phyloP scores from a whole-genome alignment of 1,140 invertebrate species.

The Hetaerina americana region DNA sequence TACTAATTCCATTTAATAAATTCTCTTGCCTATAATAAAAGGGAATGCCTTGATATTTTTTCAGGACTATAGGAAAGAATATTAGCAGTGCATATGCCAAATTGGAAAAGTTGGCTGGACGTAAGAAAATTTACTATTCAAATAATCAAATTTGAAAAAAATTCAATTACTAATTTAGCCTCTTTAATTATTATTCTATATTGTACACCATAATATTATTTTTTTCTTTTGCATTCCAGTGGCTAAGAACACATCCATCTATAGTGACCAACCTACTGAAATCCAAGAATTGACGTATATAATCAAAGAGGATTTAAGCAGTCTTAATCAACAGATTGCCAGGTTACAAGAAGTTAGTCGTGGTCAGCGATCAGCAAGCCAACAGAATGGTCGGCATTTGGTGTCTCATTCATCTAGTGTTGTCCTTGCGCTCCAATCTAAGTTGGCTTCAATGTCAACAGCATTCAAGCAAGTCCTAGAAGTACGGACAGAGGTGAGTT shows the following conservation, averaged over 20 bases:
- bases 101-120: slow-evolving; percentile 86
- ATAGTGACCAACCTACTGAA: slow-evolving; percentile 90
- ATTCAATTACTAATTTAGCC: neutral
- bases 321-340: slow-evolving; percentile 92
- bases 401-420: slow-evolving; percentile 93
- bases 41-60: too few species aligned
- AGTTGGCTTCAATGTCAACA: slow-evolving; percentile 90
- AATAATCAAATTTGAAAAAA: neutral
- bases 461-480: slow-evolving; percentile 91
- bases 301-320: slow-evolving; percentile 91
- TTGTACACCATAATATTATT: slow-evolving; percentile 8
- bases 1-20: too few species aligned
- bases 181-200: slow-evolving; percentile 7
- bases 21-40: too few species aligned
- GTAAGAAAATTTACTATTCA: slow-evolving; percentile 43
- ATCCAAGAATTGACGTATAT: slow-evolving; percentile 97
- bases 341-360: slow-evolving; percentile 65
- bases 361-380: slow-evolving; percentile 41
- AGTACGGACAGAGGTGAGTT: slow-evolving; percentile 66
- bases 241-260: slow-evolving; percentile 92
- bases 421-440: slow-evolving; percentile 85
- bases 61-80: slow-evolving; percentile 84
- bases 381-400: slow-evolving; percentile 58
- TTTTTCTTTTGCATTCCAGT: slow-evolving; percentile 46
- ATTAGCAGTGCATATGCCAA: slow-evolving; percentile 93